Percentiles rank a stretch among this genome's conserved stretches.
phyloP scores from a whole-genome alignment of 2,888 invertebrate species.

The Pinctada fucata region DNA sequence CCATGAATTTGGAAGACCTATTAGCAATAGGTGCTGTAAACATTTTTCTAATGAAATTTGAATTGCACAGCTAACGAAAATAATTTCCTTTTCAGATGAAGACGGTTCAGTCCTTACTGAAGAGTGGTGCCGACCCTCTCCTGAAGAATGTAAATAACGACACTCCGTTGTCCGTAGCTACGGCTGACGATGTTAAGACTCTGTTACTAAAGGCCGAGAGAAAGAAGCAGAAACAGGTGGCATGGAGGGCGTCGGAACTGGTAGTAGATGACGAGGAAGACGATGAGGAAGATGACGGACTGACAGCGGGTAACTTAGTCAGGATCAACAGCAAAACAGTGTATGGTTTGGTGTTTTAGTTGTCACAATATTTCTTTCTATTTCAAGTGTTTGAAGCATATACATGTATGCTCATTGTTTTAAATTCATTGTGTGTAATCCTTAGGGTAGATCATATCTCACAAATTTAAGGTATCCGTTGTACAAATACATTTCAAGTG shows the following conservation, averaged over 20 bases:
- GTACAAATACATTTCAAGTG: too few species aligned
- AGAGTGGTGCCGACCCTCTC: conserved; percentile 54
- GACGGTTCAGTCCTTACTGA: conserved; percentile 56
- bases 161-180: conserved; percentile 52
- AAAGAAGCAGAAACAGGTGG: conserved; percentile 31
- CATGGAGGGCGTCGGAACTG: conserved; percentile 27
- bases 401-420: too few species aligned
- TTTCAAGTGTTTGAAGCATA: neutral
- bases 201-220: conserved; percentile 53
- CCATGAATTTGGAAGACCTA: too few species aligned
- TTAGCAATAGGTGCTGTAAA: too few species aligned
- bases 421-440: too few species aligned
- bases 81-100: conserved; percentile 46
- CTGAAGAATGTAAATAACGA: conserved; percentile 44
- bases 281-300: conserved; percentile 40
- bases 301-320: conserved; percentile 33
- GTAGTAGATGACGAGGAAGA: conserved; percentile 36
- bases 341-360: conserved; percentile 46
- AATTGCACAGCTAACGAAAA: too few species aligned
- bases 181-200: conserved; percentile 55
- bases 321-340: conserved; percentile 61
- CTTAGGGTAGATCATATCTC: too few species aligned
- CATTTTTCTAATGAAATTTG: too few species aligned
- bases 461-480: too few species aligned
- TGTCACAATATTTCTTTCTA: neutral